Evolutionary conservation across 2,888 invertebrate genomes (phyloP), one percentile per base, ranked within the genome.

Genomic region (Camptogramma bilineatum): DNA sequence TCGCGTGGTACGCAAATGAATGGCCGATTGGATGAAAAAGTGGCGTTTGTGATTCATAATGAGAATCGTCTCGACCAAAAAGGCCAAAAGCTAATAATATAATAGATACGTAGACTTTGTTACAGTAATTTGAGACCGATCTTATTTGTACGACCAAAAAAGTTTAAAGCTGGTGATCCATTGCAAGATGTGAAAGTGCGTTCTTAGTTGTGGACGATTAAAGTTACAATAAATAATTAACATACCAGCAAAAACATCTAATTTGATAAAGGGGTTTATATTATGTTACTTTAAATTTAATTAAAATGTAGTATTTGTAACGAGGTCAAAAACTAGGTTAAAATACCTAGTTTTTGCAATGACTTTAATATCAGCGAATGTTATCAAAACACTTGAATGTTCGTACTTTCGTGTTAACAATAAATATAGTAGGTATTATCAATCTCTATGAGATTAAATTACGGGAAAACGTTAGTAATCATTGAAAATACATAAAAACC

Each of bases 1-100:
- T 31, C 50, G 48, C 53, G 58, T 59, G 58, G 31, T 51, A 54
- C 53, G 54, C 54, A 64, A 59, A 58, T 54, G 13, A 64, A 64
- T 62, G 34, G 39, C 28, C 48, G 46, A 31, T 58, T 46, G 31
- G 18, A 1, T 53, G 8, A 19, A 64, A 58, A 53, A 48, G 13
- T 31, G n/a, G 10, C 21, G 34, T 48, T 56, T 56, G 56, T 56
- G 16, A 46, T 51, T 19, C 50, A 8, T 34, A 64, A 59, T 58
- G 34, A 64, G 59, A 44, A 50, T 46, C 16, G 18, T 18, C 47
- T 34, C 62, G 17, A 19, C 17, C 53, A 58, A 59, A 55, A 51
- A 51, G 18, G 24, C 10, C 5, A 47, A 55, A 50, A 44, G 10
- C 24, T 34, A 48, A 54, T 54, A 13, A 39, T 5, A 24, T 42